These are phyloP conservation scores for Augochlora pura DNA, from an alignment of 1,140 invertebrate species.

Conservation along the genomic window DNA sequence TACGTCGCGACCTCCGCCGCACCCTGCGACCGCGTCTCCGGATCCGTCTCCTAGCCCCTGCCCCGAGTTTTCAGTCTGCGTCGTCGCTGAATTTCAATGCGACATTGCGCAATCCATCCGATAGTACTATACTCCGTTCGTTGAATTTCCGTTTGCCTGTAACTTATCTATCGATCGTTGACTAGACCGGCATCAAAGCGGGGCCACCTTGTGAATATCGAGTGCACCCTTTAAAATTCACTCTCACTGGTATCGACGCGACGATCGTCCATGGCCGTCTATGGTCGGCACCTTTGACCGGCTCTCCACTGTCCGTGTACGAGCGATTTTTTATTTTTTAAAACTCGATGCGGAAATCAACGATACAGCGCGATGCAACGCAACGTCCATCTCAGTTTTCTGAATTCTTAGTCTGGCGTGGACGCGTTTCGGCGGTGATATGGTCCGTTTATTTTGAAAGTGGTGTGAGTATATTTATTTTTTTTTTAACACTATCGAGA, in stretches of 20 bases:
- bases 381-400: no score
- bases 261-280: background rate
- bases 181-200: conserved; percentile 11
- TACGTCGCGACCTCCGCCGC: background rate
- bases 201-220: conserved; percentile 19
- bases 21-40: background rate
- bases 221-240: background rate
- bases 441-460: no score
- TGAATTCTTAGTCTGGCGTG: no score
- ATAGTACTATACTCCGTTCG: conserved; percentile 16
- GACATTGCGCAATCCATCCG: conserved; percentile 39
- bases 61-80: no score
- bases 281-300: background rate
- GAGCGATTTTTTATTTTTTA: background rate
- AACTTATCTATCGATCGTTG: conserved; percentile 48
- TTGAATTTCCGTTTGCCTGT: conserved; percentile 42
- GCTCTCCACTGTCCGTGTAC: background rate
- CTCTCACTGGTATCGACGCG: background rate
- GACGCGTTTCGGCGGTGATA: no score
- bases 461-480: no score
- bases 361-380: background rate
- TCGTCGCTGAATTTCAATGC: no score
- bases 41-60: background rate
- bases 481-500: no score
- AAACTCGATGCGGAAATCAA: background rate